Evolutionary conservation across 2,888 invertebrate species (phyloP), one percentile per base, ranked within the genome.

Genomic region (Cosmorhoe ocellata): DNA sequence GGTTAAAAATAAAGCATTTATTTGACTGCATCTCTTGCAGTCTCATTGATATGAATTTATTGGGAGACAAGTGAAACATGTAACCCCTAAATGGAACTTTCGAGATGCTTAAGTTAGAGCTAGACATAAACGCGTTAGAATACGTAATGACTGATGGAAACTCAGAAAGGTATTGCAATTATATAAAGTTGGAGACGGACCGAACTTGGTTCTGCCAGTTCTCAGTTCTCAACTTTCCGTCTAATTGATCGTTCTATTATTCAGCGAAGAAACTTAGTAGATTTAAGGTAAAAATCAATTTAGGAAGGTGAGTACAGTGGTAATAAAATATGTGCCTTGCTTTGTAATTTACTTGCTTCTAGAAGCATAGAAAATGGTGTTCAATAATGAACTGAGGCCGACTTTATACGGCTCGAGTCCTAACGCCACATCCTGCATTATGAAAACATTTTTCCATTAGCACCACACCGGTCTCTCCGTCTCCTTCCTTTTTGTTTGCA

Each of bases 171-270:
- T 76, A 74, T 73, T 74, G 74, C 77, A 76, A 78, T 79, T 79
- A 75, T 67, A 78, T 66, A 66, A 78, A 80, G 71, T 74, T 74
- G 55, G 33, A 61, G 65, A 53, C 49, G 51, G 48, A 59, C 59
- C 65, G 62, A 76, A 78, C 71, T 80, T 71, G 58, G 38, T 27
- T 38, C 65, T 61, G n/a, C 37, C 59, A 61, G 67, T 60, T 65
- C 66, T 63, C 47, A 40, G 40, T 33, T 40, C 36, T 62, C 48
- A 48, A 53, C 53, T 53, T 53, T 40, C 50, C 56, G 55, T 71
- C 75, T 83, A 84, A 83, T 84, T 83, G 79, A 84, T 82, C 77
- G 72, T 67, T 82, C 81, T 78, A 84, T 84, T 82, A 84, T 84
- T 83, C 81, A 81, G 64, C 63, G 61, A 57, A 63, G 61, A 64